These are phyloP conservation scores for Pteronotus mesoamericanus DNA, from an alignment of 2,797 vertebrate genomes.

Conservation along the genomic window DNA sequence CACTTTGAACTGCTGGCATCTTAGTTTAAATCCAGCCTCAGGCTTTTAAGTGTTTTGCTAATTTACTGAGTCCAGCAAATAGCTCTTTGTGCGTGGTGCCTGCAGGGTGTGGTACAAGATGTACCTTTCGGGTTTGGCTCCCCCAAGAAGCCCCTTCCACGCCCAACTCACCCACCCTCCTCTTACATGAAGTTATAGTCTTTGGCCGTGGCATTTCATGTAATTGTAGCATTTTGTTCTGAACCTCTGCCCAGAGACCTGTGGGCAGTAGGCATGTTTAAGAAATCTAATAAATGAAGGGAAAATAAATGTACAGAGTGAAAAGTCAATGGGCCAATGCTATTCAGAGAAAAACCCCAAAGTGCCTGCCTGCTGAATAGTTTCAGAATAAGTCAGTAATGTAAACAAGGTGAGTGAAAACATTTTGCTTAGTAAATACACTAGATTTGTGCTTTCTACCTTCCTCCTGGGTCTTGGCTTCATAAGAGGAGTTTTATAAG, in stretches of 20 bases:
- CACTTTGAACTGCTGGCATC: not conserved
- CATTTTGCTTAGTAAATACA: not conserved
- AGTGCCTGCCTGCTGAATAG: not conserved
- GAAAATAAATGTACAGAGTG: constrained; percentile 51
- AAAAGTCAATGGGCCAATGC: constrained; percentile 32
- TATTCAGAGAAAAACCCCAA: constrained; percentile 19
- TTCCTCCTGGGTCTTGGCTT: not conserved
- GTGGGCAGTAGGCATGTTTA: constrained; percentile 1
- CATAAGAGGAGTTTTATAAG: not conserved
- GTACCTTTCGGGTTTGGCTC: not conserved
- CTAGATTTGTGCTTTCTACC: not conserved
- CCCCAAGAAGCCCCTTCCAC: not conserved
- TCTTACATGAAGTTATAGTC: not conserved
- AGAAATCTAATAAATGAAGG: constrained; percentile 62
- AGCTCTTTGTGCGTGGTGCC: not conserved
- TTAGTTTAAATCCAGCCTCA: constrained; percentile 11
- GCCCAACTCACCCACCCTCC: not conserved
- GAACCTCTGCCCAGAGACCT: constrained; percentile 45
- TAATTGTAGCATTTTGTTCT: constrained; percentile 61
- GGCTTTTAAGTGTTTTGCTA: not conserved
- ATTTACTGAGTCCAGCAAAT: constrained; percentile 33
- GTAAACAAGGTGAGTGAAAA: constrained; percentile 41
- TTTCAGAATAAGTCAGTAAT: constrained; percentile 48
- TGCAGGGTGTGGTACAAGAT: not conserved
- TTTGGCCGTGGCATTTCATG: constrained; percentile 11